Conservation (phyloP, 2,113 vertebrate species). For the Perca schrenkii region DNA sequence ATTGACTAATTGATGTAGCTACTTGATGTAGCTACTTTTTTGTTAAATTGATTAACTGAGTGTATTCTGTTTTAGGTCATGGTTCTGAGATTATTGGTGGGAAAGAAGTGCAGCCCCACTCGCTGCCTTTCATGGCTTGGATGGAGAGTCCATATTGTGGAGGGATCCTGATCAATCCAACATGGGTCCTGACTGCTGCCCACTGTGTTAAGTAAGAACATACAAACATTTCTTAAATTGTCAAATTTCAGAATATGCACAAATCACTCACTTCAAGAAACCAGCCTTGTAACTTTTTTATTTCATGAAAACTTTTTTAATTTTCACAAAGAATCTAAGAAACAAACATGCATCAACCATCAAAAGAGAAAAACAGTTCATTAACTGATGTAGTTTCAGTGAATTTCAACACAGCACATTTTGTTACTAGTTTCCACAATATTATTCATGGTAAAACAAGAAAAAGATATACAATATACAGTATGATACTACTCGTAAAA, state of each 20-base stretch:
- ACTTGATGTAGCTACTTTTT: neutral
- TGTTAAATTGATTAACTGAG: neutral
- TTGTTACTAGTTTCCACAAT: too few relatives aligned
- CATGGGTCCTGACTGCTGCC: slow-evolving; percentile 81
- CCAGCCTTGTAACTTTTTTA: too few relatives aligned
- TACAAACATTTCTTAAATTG: neutral
- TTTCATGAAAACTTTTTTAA: too few relatives aligned
- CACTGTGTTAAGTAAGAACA: slow-evolving; percentile 67
- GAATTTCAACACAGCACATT: too few relatives aligned
- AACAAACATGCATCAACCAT: too few relatives aligned
- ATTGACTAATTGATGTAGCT: neutral
- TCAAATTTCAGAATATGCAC: neutral
- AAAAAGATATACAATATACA: too few relatives aligned
- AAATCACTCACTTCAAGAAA: neutral
- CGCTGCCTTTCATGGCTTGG: slow-evolving; percentile 74
- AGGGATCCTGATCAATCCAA: slow-evolving; percentile 68
- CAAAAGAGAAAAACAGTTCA: too few relatives aligned
- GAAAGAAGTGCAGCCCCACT: slow-evolving; percentile 65
- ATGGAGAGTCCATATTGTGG: slow-evolving; percentile 56
- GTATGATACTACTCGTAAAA: too few relatives aligned
- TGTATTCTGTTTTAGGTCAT: slow-evolving; percentile 50
- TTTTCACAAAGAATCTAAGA: too few relatives aligned
- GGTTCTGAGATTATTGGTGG: slow-evolving; percentile 73
- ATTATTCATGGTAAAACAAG: too few relatives aligned
- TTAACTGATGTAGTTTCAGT: too few relatives aligned